phyloP scores from a whole-genome alignment of 2,888 invertebrate genomes.

The Drosophila multiciliata region DNA sequence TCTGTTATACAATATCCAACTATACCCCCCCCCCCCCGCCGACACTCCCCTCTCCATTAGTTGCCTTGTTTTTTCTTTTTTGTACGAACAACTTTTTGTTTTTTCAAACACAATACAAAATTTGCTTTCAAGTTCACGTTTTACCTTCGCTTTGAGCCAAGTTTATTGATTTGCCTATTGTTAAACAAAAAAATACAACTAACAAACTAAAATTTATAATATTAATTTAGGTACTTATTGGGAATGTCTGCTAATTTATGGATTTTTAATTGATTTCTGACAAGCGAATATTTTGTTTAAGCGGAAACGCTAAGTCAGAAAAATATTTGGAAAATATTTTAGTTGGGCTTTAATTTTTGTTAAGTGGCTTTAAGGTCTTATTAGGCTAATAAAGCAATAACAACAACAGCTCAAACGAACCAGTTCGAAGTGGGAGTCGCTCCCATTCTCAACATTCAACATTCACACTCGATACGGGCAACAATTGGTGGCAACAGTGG shows the following conservation, averaged over 20 bases:
- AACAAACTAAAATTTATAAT: conserved; percentile 7
- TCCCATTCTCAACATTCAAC: conserved; percentile 32
- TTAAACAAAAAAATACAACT: conserved; percentile 9
- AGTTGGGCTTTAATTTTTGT: conserved; percentile 8
- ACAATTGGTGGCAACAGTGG: conserved; percentile 24
- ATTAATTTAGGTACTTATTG: background rate
- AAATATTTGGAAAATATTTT: conserved; percentile 13
- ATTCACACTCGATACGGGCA: background rate
- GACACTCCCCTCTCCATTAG: background rate
- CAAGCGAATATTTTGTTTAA: conserved; percentile 13
- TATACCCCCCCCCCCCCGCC: background rate
- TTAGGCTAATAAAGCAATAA: conserved; percentile 32
- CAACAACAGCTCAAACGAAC: conserved; percentile 1
- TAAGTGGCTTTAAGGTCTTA: conserved; percentile 10
- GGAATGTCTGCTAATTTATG: conserved; percentile 21
- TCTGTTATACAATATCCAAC: conserved; percentile 59
- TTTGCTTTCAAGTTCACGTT: conserved; percentile 46
- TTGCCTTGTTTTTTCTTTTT: background rate
- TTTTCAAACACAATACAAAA: conserved; percentile 20
- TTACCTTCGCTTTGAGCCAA: conserved; percentile 44
- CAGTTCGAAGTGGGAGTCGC: conserved; percentile 9
- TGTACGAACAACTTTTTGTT: conserved; percentile 13
- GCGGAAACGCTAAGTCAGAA: conserved; percentile 17
- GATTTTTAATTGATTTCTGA: conserved; percentile 29
- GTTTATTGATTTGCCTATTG: conserved; percentile 37